Evolutionary conservation across 2,113 vertebrate species (phyloP), one percentile per base, ranked within the genome.

Genomic region (Chaetodon trifascialis): DNA sequence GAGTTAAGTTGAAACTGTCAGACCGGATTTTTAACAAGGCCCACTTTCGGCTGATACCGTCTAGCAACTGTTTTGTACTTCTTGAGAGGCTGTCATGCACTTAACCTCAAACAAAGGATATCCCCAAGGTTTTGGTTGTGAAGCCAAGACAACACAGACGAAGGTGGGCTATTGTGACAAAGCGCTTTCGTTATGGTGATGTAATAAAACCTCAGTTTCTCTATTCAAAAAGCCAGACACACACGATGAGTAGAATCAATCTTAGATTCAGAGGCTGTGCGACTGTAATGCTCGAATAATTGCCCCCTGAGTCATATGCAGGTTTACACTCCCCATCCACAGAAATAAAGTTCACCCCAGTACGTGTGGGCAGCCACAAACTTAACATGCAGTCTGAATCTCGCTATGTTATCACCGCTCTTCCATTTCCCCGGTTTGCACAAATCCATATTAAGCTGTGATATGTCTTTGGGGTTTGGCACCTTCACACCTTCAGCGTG

Each of bases 391-490:
- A 69, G 69, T 47, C 71, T 34, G 68, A 44, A 85, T 80, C 87
- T 84, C 34, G 14, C 81, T 11, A 7, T 0, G 73, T 85, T 87
- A 86, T 89, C 87, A 30, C 62, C 54, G 6, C 84, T 63, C 83
- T 87, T 89, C 89, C 86, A 91, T 90, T 84, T 83, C 81, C 79
- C 70, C 15, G 10, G 79, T 90, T 90, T 91, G 89, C 90, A 85
- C 89, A 86, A 91, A 93, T 93, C 90, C 93, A 91, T 88, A 91
- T 87, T 93, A 88, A 84, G 88, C 89, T 44, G 77, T 60, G 89
- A 89, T 92, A 91, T 70, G 91, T 94, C 93, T 92, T 90, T 67
- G 67, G 80, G 91, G 76, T 86, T 91, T 94, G 89, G 90, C 93
- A 89, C 91, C 91, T 89, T 80, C 82, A 73, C 80, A 91, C 89